These are phyloP conservation scores for Cremastobaeus sp. DNA, from an alignment of 2,888 invertebrate genomes.

Conservation along the genomic window DNA sequence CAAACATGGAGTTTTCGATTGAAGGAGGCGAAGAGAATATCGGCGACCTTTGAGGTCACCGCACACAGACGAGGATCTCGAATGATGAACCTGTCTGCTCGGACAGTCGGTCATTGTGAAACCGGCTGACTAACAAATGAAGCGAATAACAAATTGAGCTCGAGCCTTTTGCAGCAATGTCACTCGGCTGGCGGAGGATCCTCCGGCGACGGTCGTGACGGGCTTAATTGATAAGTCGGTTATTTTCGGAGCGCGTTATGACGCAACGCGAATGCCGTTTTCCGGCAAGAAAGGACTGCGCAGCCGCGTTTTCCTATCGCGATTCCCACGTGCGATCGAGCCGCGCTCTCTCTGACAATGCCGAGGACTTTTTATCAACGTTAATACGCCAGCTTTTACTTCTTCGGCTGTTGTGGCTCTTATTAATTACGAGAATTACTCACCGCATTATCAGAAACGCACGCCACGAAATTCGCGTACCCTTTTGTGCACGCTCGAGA, in stretches of 20 bases:
- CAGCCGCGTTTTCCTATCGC: conserved; percentile 48
- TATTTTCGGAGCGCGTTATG: conserved; percentile 24
- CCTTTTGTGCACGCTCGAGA: no score
- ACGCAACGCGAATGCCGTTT: conserved; percentile 43
- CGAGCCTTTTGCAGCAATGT: neutral
- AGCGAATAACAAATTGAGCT: conserved; percentile 19
- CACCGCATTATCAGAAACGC: conserved; percentile 31
- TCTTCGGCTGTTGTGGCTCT: conserved; percentile 36
- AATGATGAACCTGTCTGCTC: conserved; percentile 3
- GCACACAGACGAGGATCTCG: neutral
- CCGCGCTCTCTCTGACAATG: conserved; percentile 55
- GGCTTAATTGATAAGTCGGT: conserved; percentile 41
- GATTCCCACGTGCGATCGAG: conserved; percentile 53
- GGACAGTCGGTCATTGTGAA: conserved; percentile 10
- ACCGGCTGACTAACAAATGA: conserved; percentile 7
- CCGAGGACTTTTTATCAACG: conserved; percentile 47
- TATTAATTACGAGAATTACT: conserved; percentile 54
- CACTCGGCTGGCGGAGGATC: conserved; percentile 11
- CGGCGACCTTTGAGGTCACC: neutral
- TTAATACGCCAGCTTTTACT: conserved; percentile 57
- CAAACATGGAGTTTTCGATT: no score
- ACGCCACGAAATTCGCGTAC: no score
- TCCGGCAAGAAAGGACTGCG: conserved; percentile 14
- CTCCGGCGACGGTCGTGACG: conserved; percentile 19
- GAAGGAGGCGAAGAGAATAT: no score